Percentiles rank a stretch among this genome's conserved stretches.
These are phyloP conservation scores for Chaetodon auriga DNA, from an alignment of 2,113 vertebrate species.

Conservation along the genomic window DNA sequence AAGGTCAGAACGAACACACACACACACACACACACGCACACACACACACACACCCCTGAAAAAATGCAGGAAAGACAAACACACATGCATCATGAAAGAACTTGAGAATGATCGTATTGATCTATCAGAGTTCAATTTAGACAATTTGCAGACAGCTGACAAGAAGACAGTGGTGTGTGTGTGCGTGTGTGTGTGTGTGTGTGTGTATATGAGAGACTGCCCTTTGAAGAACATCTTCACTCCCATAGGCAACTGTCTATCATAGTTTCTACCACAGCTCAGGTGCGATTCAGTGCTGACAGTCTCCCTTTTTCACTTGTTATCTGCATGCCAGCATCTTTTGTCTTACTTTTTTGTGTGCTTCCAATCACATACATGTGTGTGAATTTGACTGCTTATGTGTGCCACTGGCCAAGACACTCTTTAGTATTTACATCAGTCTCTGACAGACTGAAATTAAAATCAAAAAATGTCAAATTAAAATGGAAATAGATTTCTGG, in stretches of 20 bases:
- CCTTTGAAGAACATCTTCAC: background rate
- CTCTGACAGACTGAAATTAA: background rate
- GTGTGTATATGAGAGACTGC: background rate
- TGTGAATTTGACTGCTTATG: background rate
- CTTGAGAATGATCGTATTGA: slow-evolving; percentile 24
- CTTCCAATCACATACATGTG: background rate
- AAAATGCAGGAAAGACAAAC: background rate
- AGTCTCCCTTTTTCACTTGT: background rate
- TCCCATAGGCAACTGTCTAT: background rate
- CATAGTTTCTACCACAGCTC: background rate
- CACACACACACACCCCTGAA: background rate
- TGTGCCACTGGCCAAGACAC: background rate
- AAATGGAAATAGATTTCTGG: background rate
- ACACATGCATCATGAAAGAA: background rate
- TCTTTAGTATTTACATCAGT: background rate
- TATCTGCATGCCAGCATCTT: background rate
- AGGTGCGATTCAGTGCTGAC: background rate
- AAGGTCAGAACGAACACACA: slow-evolving; percentile 40
- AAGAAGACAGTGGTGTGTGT: background rate
- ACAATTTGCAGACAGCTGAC: slow-evolving; percentile 10
- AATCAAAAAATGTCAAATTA: background rate
- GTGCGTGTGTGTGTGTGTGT: background rate
- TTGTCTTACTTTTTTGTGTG: background rate
- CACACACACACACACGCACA: slow-evolving; percentile 9
- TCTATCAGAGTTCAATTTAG: slow-evolving; percentile 21